These are phyloP conservation scores for Parapsyche elsis DNA, from an alignment of 1,140 invertebrate species.

Conservation along the genomic window DNA sequence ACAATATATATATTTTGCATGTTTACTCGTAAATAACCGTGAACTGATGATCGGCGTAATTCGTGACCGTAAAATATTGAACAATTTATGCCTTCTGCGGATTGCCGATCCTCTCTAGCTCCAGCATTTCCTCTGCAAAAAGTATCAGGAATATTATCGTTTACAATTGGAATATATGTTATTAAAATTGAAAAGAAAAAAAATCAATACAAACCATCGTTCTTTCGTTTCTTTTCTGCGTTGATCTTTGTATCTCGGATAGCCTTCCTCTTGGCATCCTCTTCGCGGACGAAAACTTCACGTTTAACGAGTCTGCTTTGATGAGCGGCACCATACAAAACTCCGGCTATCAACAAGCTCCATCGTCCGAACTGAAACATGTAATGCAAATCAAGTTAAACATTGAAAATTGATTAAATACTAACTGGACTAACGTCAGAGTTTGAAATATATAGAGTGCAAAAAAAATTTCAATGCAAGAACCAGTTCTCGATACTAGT, in stretches of 20 bases:
- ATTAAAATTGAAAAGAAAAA: neutral
- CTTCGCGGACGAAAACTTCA: slow-evolving; percentile 73
- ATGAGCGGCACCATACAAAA: slow-evolving; percentile 77
- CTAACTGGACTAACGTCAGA: neutral
- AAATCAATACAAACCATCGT: slow-evolving; percentile 63
- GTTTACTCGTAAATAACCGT: neutral
- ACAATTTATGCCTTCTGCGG: neutral
- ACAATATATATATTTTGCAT: too few species aligned
- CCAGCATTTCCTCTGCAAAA: slow-evolving; percentile 24
- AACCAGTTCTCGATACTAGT: too few species aligned
- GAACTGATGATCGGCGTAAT: too few species aligned
- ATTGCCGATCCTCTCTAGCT: neutral
- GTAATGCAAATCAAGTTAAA: slow-evolving; percentile 14
- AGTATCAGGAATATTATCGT: neutral
- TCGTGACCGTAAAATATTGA: neutral
- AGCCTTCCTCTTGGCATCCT: slow-evolving; percentile 74
- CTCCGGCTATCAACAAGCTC: slow-evolving; percentile 74
- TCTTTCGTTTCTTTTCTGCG: slow-evolving; percentile 71
- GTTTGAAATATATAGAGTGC: neutral
- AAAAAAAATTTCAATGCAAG: too few species aligned
- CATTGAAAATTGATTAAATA: too few species aligned
- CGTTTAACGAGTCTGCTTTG: slow-evolving; percentile 75
- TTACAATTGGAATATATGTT: neutral
- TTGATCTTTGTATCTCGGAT: slow-evolving; percentile 76
- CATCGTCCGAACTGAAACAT: slow-evolving; percentile 76